Conservation (phyloP, 2,888 invertebrate species). For the Drosophila nr. fundita region DNA sequence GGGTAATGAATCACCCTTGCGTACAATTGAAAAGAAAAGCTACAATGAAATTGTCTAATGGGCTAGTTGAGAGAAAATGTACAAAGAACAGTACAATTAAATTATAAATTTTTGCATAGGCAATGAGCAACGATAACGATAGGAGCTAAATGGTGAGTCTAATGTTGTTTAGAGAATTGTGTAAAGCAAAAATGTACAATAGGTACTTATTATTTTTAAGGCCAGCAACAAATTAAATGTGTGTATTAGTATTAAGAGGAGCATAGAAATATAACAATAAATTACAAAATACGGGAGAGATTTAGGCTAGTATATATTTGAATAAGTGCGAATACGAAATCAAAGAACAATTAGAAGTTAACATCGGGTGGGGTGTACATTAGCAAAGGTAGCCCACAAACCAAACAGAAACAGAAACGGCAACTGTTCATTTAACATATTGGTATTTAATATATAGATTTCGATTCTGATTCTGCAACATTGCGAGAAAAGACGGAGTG, state of each 20-base stretch:
- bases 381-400: conserved; percentile 46
- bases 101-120: conserved; percentile 26
- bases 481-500: conserved; percentile 25
- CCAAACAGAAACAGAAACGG: conserved; percentile 49
- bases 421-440: conserved; percentile 81
- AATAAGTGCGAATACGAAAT: conserved; percentile 60
- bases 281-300: conserved; percentile 38
- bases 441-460: conserved; percentile 83
- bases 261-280: conserved; percentile 42
- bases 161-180: conserved; percentile 29
- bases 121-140: conserved; percentile 39
- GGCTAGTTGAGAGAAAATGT: conserved; percentile 34
- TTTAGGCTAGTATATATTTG: conserved; percentile 34
- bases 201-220: conserved; percentile 30
- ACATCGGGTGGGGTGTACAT: conserved; percentile 40
- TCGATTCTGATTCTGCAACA: conserved; percentile 48
- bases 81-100: conserved; percentile 34
- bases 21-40: conserved; percentile 48
- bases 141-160: conserved; percentile 46
- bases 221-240: conserved; percentile 59
- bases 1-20: conserved; percentile 41
- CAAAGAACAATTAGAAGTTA: conserved; percentile 60
- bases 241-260: conserved; percentile 38
- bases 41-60: conserved; percentile 29
- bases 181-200: conserved; percentile 67